Percentiles rank a stretch among this genome's conserved stretches.
Conservation (phyloP, 2,797 vertebrate species). For the Cyprinella venusta region DNA sequence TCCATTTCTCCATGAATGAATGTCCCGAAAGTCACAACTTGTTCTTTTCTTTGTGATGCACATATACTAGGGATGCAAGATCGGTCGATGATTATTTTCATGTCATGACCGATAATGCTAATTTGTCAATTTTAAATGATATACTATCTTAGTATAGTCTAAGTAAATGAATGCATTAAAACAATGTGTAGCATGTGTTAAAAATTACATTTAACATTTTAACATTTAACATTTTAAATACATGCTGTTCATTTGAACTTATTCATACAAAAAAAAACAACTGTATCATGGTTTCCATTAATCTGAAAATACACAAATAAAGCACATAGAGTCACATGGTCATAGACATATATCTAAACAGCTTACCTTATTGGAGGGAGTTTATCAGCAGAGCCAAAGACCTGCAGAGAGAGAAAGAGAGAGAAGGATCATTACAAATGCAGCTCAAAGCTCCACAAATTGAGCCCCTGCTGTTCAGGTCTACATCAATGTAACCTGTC, state of each 20-base stretch:
- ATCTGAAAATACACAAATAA: not conserved
- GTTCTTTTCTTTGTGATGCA: not conserved
- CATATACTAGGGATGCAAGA: not conserved
- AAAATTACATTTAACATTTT: no score
- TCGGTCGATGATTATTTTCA: not conserved
- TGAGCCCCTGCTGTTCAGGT: slow-evolving; percentile 19
- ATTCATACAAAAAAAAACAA: not conserved
- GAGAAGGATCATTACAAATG: slow-evolving; percentile 34
- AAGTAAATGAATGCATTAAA: not conserved
- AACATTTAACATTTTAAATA: not conserved
- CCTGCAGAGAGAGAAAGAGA: not conserved
- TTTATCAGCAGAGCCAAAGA: slow-evolving; percentile 8
- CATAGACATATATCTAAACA: not conserved
- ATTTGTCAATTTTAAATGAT: no score
- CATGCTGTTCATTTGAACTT: not conserved
- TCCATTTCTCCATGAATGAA: not conserved
- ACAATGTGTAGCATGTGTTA: not conserved
- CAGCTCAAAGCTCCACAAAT: slow-evolving; percentile 29
- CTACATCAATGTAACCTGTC: slow-evolving; percentile 28
- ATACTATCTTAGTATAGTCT: no score
- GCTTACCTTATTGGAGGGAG: slow-evolving; percentile 9
- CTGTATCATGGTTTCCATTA: not conserved
- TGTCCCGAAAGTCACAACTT: not conserved
- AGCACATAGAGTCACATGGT: not conserved
- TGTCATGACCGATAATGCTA: not conserved